Conservation (phyloP, 2,888 invertebrate species). For the Silvanus unidentatus region DNA sequence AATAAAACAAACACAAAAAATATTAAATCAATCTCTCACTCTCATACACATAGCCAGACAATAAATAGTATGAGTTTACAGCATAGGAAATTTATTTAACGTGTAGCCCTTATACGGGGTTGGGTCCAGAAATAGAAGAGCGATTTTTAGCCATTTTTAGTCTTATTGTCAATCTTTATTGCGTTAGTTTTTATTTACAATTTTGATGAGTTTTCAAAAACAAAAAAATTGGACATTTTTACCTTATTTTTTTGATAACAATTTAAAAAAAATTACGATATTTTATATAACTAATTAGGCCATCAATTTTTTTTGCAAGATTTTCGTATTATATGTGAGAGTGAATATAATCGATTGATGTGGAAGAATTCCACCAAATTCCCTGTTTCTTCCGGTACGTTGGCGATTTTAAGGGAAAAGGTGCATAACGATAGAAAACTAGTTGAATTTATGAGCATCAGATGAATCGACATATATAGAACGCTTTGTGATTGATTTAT, state of each 20-base stretch:
- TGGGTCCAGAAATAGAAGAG: no score
- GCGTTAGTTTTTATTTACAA: no score
- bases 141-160: no score
- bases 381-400: conserved; percentile 22
- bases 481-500: conserved; percentile 42
- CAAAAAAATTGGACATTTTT: no score
- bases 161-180: no score
- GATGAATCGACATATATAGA: conserved; percentile 31
- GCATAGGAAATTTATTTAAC: no score
- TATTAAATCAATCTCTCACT: conserved; percentile 4
- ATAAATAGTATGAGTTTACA: conserved; percentile 2
- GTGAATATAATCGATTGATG: conserved; percentile 22
- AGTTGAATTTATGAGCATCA: conserved; percentile 38
- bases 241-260: no score
- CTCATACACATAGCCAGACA: conserved; percentile 12
- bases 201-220: no score
- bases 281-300: no score
- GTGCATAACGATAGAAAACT: conserved; percentile 24
- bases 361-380: conserved; percentile 19
- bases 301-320: no score
- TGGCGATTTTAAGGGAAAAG: conserved; percentile 18
- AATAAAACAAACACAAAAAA: conserved; percentile 9
- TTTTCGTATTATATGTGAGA: not conserved
- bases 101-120: no score
- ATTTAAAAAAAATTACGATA: no score